A percentile compares a stretch with the other conserved stretches of the same genome.
Evolutionary conservation across 2,888 invertebrate species (phyloP).

Genomic region (Galerucella nymphaeae): DNA sequence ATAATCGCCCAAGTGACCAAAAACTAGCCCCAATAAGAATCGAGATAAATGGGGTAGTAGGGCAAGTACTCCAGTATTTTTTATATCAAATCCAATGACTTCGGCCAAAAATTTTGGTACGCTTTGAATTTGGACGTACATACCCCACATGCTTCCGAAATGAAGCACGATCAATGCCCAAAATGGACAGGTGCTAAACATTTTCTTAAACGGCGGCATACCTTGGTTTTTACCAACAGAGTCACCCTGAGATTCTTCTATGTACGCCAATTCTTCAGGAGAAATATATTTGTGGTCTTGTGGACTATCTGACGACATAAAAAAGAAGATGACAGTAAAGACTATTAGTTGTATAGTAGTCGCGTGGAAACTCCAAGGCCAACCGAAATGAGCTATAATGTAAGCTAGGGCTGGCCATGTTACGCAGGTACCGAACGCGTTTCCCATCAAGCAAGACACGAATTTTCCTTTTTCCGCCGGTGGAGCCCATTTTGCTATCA

Average conservation of each 20-base stretch:
- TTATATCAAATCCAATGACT: constrained; percentile 70
- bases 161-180: constrained; percentile 67
- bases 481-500: too few relatives aligned
- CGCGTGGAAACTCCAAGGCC: too few relatives aligned
- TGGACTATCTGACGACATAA: constrained; percentile 65
- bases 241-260: constrained; percentile 58
- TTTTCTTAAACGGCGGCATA: too few relatives aligned
- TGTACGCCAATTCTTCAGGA: constrained; percentile 71
- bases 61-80: constrained; percentile 41
- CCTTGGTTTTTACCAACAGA: constrained; percentile 15
- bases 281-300: constrained; percentile 68
- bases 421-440: too few relatives aligned
- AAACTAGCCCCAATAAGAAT: constrained; percentile 47
- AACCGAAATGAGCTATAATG: too few relatives aligned
- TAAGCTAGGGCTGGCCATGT: too few relatives aligned
- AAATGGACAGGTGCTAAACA: too few relatives aligned
- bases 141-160: constrained; percentile 80
- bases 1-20: constrained; percentile 51
- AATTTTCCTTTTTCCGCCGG: too few relatives aligned
- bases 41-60: constrained; percentile 51
- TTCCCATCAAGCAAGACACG: too few relatives aligned
- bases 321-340: too few relatives aligned
- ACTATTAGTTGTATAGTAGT: too few relatives aligned
- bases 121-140: constrained; percentile 80
- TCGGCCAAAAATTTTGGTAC: constrained; percentile 81